Percentiles rank a stretch among this genome's conserved stretches.
Evolutionary conservation across 1,140 invertebrate genomes (phyloP).

Genomic region (Stenopsyche tienmushanensis): DNA sequence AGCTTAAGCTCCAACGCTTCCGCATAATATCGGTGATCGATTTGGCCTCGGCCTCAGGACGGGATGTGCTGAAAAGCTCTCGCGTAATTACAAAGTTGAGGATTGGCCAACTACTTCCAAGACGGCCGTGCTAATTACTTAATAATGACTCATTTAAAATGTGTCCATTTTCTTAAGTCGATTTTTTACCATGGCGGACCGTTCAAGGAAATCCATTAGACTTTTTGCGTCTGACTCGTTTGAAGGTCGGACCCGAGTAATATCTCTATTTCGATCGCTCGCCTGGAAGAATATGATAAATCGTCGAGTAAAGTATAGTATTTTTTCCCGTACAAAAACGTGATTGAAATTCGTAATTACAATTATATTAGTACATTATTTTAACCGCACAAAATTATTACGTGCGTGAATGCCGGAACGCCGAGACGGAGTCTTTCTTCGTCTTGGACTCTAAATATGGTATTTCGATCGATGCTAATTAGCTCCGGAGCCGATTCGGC

Average conservation of each 20-base stretch:
- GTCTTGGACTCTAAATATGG: too few species aligned
- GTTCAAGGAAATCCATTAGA: conserved; percentile 36
- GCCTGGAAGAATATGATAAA: conserved; percentile 7
- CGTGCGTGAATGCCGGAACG: too few species aligned
- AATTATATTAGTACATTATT: too few species aligned
- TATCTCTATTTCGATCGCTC: conserved; percentile 37
- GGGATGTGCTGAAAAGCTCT: conserved; percentile 21
- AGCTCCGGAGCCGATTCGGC: too few species aligned
- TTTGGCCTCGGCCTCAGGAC: not conserved
- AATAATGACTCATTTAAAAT: conserved; percentile 39
- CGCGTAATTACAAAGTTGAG: conserved; percentile 17
- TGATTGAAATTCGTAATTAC: conserved; percentile 2
- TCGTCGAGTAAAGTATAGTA: not conserved
- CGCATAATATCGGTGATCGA: not conserved
- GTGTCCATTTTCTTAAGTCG: conserved; percentile 25
- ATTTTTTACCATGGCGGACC: not conserved
- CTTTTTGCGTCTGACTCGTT: conserved; percentile 30
- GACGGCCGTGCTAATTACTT: conserved; percentile 32
- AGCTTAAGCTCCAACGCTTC: not conserved
- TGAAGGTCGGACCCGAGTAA: conserved; percentile 22
- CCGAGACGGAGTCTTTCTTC: too few species aligned
- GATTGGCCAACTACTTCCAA: conserved; percentile 5
- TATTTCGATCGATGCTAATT: too few species aligned
- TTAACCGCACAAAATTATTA: too few species aligned
- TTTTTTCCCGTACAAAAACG: conserved; percentile 10